Evolutionary conservation across 2,797 vertebrate species (phyloP).

Genomic region (Acridotheres tristis): DNA sequence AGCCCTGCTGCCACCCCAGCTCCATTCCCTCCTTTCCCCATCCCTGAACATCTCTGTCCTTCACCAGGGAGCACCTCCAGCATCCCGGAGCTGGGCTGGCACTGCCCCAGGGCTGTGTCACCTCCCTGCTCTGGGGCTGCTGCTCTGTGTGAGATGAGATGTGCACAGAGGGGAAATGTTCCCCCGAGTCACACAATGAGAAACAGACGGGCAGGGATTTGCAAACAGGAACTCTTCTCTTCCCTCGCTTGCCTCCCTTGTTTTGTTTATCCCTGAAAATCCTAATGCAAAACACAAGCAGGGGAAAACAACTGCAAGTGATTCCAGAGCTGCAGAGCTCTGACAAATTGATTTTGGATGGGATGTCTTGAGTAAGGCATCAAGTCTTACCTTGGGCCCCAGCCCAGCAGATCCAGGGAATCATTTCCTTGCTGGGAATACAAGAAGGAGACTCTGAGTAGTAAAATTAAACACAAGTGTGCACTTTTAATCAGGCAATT

Average conservation of each 20-base stretch:
- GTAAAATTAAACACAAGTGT: not conserved
- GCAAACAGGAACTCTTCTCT: constrained; percentile 56
- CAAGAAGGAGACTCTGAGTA: not conserved
- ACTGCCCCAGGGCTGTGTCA: accelerated
- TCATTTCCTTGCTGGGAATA: not conserved
- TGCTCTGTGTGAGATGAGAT: not conserved
- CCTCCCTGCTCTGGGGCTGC: not conserved
- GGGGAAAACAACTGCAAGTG: not conserved
- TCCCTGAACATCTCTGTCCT: not conserved
- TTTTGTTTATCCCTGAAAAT: constrained; percentile 62
- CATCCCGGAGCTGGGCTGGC: accelerated
- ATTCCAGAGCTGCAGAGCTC: not conserved
- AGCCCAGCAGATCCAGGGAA: not conserved
- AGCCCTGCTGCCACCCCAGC: not conserved
- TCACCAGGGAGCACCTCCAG: not conserved
- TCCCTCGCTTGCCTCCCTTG: constrained; percentile 15
- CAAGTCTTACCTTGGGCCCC: not conserved
- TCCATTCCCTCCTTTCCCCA: not conserved
- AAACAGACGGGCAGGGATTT: constrained; percentile 65
- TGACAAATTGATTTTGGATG: not conserved
- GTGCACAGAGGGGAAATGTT: not conserved
- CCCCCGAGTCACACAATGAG: constrained; percentile 1
- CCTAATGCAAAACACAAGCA: constrained; percentile 20
- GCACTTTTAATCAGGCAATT: not conserved
- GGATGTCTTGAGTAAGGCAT: not conserved